Evolutionary conservation across 2,113 vertebrate species (phyloP).

Genomic region (Balaenoptera acutorostrata): DNA sequence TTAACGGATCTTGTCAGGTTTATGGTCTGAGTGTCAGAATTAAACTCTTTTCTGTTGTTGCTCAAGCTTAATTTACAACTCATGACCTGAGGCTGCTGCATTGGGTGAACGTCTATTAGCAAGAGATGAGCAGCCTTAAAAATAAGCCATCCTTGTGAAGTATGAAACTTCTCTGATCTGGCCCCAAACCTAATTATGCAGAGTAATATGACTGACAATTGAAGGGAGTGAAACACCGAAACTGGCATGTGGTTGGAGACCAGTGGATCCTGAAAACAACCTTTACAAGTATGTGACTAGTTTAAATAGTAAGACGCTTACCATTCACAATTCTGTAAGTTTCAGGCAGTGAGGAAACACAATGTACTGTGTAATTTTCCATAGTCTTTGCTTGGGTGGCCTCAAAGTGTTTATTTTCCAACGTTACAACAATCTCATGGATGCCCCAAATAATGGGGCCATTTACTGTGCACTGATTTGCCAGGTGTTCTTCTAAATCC

Average conservation of each 20-base stretch:
- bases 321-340: neutral
- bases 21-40: neutral
- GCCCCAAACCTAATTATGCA: neutral
- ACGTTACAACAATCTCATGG: neutral
- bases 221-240: neutral
- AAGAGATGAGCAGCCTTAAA: neutral
- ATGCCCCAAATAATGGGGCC: neutral
- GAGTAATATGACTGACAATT: neutral
- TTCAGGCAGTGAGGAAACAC: neutral
- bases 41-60: neutral
- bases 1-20: neutral
- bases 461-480: neutral
- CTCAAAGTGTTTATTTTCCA: neutral
- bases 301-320: neutral
- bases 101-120: neutral
- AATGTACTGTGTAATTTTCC: too few relatives aligned
- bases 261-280: neutral
- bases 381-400: neutral
- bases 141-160: neutral
- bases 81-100: neutral
- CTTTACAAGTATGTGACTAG: neutral
- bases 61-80: constrained; percentile 22
- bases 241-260: neutral
- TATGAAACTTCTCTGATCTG: neutral
- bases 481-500: neutral